Conservation (phyloP, 2,113 vertebrate species). For the Melanerpes aurifrons region DNA sequence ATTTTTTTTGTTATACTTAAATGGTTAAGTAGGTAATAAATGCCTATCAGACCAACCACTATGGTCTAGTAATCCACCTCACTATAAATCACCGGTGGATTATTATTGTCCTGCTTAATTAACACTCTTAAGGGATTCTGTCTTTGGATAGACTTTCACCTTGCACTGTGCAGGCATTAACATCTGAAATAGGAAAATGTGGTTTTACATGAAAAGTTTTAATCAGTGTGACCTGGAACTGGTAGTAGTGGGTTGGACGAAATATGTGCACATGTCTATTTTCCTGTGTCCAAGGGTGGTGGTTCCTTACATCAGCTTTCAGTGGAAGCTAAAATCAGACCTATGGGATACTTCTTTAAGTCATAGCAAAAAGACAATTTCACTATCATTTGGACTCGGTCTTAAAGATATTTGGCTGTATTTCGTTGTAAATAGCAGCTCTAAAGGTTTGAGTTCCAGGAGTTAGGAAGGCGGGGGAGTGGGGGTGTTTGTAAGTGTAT, state of each 20-base stretch:
- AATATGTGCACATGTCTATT: background rate
- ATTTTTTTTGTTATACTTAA: slow-evolving; percentile 74
- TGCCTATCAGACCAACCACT: slow-evolving; percentile 71
- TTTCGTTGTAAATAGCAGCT: background rate
- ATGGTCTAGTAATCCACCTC: slow-evolving; percentile 62
- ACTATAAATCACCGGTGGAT: slow-evolving; percentile 68
- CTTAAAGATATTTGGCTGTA: background rate
- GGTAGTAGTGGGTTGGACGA: background rate
- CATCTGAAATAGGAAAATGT: slow-evolving; percentile 42
- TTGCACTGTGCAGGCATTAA: slow-evolving; percentile 51
- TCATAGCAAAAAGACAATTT: background rate
- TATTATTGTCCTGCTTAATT: slow-evolving; percentile 72
- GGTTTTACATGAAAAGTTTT: slow-evolving; percentile 42
- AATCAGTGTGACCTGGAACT: slow-evolving; percentile 1
- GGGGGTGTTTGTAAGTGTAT: background rate
- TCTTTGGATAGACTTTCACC: slow-evolving; percentile 50
- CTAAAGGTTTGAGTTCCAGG: background rate
- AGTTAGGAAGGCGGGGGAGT: background rate
- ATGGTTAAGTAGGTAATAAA: slow-evolving; percentile 78
- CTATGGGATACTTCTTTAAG: background rate
- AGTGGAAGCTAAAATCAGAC: background rate
- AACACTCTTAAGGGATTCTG: slow-evolving; percentile 57
- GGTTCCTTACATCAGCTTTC: background rate
- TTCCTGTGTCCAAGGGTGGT: background rate
- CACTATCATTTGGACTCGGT: background rate